Evolutionary conservation across 2,888 invertebrate species (phyloP).

Genomic region (Chalcosyrphus nemorum): DNA sequence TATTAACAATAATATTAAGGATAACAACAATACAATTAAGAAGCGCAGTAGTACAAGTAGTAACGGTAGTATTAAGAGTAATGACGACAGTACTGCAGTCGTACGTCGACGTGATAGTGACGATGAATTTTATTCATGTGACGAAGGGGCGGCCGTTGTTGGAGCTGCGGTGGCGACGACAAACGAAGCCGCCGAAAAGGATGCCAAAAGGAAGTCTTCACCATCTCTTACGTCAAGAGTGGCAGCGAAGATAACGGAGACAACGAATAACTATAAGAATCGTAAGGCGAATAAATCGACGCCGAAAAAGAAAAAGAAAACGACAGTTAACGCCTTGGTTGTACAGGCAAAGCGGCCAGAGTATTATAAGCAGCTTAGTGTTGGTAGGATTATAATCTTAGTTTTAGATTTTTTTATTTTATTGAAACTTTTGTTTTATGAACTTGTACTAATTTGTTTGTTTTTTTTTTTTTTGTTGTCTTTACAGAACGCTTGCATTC

Average conservation of each 20-base stretch:
- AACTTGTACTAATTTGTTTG: neutral
- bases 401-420: too few relatives aligned
- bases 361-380: constrained; percentile 79
- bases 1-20: constrained; percentile 62
- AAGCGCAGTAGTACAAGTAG: constrained; percentile 70
- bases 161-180: neutral
- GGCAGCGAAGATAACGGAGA: constrained; percentile 80
- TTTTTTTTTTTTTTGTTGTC: constrained; percentile 35
- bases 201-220: constrained; percentile 75
- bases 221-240: constrained; percentile 80
- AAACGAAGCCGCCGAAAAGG: constrained; percentile 25
- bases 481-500: constrained; percentile 80
- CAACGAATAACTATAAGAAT: constrained; percentile 78
- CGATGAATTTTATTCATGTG: constrained; percentile 66
- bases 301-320: constrained; percentile 76
- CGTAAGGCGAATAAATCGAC: constrained; percentile 76
- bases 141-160: constrained; percentile 21
- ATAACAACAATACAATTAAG: constrained; percentile 13
- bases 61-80: constrained; percentile 52
- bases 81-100: constrained; percentile 25
- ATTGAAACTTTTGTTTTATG: neutral
- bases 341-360: constrained; percentile 75
- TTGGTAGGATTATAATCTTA: constrained; percentile 76
- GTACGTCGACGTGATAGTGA: constrained; percentile 41
- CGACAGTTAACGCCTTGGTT: constrained; percentile 66